A percentile compares a stretch with the other conserved stretches of the same genome.
phyloP scores from a whole-genome alignment of 2,797 vertebrate species.

The Tapirus indicus region DNA sequence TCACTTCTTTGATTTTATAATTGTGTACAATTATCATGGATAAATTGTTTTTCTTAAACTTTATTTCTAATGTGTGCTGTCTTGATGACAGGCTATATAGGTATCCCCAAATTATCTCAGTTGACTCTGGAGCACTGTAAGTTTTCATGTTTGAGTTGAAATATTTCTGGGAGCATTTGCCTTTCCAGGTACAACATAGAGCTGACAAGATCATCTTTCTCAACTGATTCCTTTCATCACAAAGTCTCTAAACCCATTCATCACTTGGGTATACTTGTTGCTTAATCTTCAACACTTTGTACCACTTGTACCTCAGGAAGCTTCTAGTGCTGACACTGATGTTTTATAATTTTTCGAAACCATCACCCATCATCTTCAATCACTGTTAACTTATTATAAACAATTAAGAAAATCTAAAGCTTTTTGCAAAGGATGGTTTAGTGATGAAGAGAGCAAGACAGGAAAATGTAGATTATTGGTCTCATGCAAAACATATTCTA shows the following conservation, averaged over 20 bases:
- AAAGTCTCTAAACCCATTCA: conserved; percentile 25
- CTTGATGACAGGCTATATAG: not conserved
- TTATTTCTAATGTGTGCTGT: not conserved
- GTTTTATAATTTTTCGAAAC: conserved; percentile 54
- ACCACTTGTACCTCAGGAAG: not conserved
- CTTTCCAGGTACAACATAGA: not conserved
- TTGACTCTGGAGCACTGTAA: not conserved
- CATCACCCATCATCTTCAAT: conserved; percentile 5
- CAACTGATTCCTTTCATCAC: not conserved
- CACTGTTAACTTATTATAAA: not conserved
- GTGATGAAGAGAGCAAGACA: conserved; percentile 27
- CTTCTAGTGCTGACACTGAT: conserved; percentile 16
- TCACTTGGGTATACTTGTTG: not conserved
- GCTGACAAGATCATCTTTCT: conserved; percentile 55
- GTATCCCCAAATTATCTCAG: not conserved
- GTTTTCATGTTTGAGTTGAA: not conserved
- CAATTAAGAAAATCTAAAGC: conserved; percentile 38
- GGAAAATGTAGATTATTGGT: not conserved
- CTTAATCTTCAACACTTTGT: conserved; percentile 41
- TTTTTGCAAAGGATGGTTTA: not conserved
- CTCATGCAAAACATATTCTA: conserved; percentile 4
- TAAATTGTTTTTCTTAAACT: not conserved
- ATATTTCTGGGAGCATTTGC: not conserved
- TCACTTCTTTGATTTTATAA: conserved; percentile 15
- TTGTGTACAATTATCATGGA: not conserved